Base-by-base conservation (phyloP, 2,113 vertebrate species). In the Emydocephalus ijimae region DNA sequence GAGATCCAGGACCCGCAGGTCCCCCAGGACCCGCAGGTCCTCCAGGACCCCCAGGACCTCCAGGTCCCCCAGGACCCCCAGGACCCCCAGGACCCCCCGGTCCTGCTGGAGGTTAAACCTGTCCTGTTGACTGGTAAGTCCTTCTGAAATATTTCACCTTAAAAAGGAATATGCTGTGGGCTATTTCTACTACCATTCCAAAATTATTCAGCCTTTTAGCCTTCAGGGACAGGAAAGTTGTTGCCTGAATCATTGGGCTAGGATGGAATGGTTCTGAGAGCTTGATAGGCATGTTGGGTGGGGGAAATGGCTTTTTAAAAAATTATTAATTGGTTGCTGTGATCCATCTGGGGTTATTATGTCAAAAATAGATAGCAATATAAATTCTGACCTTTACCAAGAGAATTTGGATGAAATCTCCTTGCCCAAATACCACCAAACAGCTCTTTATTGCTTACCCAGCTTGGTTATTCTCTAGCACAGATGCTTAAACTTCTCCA, bases 31-130 rank as follows among this genome's bases (percentile, higher is more conserved):
- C 29, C 0, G 3, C 61, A 14, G 61, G 26, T 0, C 61, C 61
- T 0, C 64, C 29, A 69, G 64, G 64, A 0, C 64, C 64, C 0
- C 11, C 12, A n/a, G 61, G 64, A 0, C 61, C 26, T 0, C 61
- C 61, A n/a, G 61, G 61, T 0, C 61, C 61, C 0, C 61, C 61
- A 15, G 61, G 61, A 0, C 61, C 59, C 1, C 29, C 4, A 64
- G 61, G 59, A 0, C 59, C 59, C 9, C 59, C 59, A 61, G 59
- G 59, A 4, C 59, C 59, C 9, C 59, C 59, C 11, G 61, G 61
- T 0, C 61, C 12, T 69, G 29, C 29, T 4, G 12, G 11, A 69
- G 12, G 5, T 2, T 34, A 34, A 52, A 48, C 3, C 15, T 55
- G 43, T 88, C 74, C 12, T 88, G 4, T 50, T 24, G 20, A 20